phyloP scores from a whole-genome alignment of 1,140 invertebrate species.

The fruit fly (Drosophila melanogaster) region Release_6_plus_ISO1_MT NT_033779.5:12443501-12444000 shows the following conservation, averaged over 20 bases:
- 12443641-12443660: conserved; percentile 89
- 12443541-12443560: conserved; percentile 85
- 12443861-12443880: conserved; percentile 85
- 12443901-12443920: conserved; percentile 89
- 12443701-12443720: conserved; percentile 56
- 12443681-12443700: conserved; percentile 85
- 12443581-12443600: conserved; percentile 90
- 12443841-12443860: conserved; percentile 36
- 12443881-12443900: conserved; percentile 87
- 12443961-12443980: conserved; percentile 89
- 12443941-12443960: conserved; percentile 87
- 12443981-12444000: conserved; percentile 87
- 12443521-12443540: conserved; percentile 80
- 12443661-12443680: conserved; percentile 86
- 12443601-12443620: conserved; percentile 89
- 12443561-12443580: conserved; percentile 89
- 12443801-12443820: conserved; percentile 38
- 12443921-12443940: conserved; percentile 88
- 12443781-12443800: neutral
- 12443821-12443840: conserved; percentile 28
- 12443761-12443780: neutral
- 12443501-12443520: conserved; percentile 79
- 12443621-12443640: conserved; percentile 89
- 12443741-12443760: conserved; percentile 50
- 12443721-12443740: conserved; percentile 67